Conservation (phyloP, 2,113 vertebrate species). For the Grallaria varia region DNA sequence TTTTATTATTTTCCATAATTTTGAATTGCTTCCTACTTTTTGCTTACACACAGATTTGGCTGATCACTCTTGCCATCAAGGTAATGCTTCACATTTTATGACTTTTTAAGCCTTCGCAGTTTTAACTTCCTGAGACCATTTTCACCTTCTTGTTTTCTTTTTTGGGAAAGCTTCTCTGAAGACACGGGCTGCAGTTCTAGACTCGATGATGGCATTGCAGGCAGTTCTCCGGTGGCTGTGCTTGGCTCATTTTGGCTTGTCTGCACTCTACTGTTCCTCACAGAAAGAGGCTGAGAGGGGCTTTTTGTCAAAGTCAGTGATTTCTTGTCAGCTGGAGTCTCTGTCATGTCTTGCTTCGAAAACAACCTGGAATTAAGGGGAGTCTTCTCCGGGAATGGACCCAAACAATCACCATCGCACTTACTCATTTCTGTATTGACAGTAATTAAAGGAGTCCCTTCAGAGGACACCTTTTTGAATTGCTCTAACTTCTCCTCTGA, state of each 20-base stretch:
- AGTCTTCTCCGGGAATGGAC: constrained; percentile 54
- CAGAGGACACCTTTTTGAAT: constrained; percentile 55
- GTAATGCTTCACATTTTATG: constrained; percentile 1
- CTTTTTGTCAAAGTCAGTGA: constrained; percentile 76
- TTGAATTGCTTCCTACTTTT: not conserved
- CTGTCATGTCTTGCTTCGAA: constrained; percentile 67
- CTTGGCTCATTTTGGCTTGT: constrained; percentile 72
- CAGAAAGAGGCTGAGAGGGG: constrained; percentile 67
- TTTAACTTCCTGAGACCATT: constrained; percentile 77
- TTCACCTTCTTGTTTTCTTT: constrained; percentile 67
- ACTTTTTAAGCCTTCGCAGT: constrained; percentile 75
- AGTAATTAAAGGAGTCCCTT: constrained; percentile 57
- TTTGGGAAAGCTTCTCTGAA: constrained; percentile 25
- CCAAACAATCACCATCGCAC: constrained; percentile 9
- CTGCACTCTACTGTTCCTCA: constrained; percentile 73
- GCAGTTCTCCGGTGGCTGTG: constrained; percentile 72
- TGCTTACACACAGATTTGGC: not conserved
- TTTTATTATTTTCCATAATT: not conserved
- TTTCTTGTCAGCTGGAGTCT: constrained; percentile 74
- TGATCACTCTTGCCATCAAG: not conserved
- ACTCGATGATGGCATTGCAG: constrained; percentile 68
- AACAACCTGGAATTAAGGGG: constrained; percentile 68
- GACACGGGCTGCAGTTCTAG: constrained; percentile 63
- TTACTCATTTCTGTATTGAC: constrained; percentile 13
- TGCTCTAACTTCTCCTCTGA: constrained; percentile 55